phyloP scores from a whole-genome alignment of 2,888 invertebrate species.

The Cybosia mesomella region DNA sequence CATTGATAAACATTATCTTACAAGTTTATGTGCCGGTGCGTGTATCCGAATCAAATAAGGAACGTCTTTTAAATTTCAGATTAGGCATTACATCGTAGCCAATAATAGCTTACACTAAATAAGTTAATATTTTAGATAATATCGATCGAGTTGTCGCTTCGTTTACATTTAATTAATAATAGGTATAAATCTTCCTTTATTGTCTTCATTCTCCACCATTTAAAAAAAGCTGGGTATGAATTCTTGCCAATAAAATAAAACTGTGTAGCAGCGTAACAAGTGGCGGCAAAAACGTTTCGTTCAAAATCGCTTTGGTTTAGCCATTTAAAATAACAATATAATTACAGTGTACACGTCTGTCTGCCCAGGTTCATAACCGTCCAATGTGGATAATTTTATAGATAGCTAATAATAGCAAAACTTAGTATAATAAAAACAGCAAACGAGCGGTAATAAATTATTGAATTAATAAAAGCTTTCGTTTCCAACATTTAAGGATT shows the following conservation, averaged over 20 bases:
- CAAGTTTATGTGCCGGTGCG: slow-evolving; percentile 55
- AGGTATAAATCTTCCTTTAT: slow-evolving; percentile 86
- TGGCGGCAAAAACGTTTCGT: slow-evolving; percentile 75
- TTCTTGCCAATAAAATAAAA: slow-evolving; percentile 51
- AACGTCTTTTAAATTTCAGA: slow-evolving; percentile 64
- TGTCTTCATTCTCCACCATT: slow-evolving; percentile 84
- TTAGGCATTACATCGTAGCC: slow-evolving; percentile 64
- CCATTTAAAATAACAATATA: slow-evolving; percentile 66
- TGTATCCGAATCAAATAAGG: slow-evolving; percentile 54
- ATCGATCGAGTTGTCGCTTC: slow-evolving; percentile 78
- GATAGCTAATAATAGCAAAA: slow-evolving; percentile 56
- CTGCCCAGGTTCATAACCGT: slow-evolving; percentile 78
- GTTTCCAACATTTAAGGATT: not conserved
- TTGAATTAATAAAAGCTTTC: not conserved
- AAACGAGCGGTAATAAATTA: slow-evolving; percentile 26
- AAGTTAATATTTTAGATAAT: slow-evolving; percentile 79
- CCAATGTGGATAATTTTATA: slow-evolving; percentile 62
- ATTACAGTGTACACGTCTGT: slow-evolving; percentile 66
- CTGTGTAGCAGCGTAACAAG: slow-evolving; percentile 76
- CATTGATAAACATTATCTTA: slow-evolving; percentile 1
- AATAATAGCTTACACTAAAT: slow-evolving; percentile 76
- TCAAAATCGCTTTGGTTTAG: slow-evolving; percentile 80
- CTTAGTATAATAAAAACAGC: slow-evolving; percentile 46
- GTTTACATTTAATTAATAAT: slow-evolving; percentile 80
- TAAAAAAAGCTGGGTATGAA: slow-evolving; percentile 74